Percentiles rank a stretch among this genome's conserved stretches.
These are phyloP conservation scores for Stegodyphus mimosarum DNA, from an alignment of 1,140 invertebrate species.

Conservation along the genomic window DNA sequence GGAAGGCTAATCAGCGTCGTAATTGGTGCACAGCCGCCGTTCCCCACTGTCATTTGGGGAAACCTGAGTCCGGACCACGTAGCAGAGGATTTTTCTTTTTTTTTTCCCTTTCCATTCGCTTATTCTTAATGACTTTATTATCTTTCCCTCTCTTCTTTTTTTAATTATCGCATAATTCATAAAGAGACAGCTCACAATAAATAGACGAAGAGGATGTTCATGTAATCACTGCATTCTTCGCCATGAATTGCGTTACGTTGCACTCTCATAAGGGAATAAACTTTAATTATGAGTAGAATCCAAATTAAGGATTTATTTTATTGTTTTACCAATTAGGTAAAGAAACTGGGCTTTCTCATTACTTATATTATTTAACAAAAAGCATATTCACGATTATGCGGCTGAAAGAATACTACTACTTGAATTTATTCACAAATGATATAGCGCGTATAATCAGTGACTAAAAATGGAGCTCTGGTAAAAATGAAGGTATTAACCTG, in stretches of 20 bases:
- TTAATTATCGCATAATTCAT: slow-evolving; percentile 11
- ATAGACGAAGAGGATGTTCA: slow-evolving; percentile 30
- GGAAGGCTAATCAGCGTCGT: slow-evolving; percentile 43
- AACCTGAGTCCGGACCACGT: background rate
- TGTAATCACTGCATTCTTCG: background rate
- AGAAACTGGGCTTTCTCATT: too few species aligned
- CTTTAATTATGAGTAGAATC: too few species aligned
- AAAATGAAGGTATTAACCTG: too few species aligned
- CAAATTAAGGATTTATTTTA: too few species aligned
- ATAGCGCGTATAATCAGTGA: too few species aligned
- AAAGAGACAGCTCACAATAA: slow-evolving; percentile 5
- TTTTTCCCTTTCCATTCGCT: slow-evolving; percentile 8
- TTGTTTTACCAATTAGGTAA: too few species aligned
- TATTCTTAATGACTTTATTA: slow-evolving; percentile 54
- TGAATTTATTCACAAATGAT: too few species aligned
- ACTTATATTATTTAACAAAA: too few species aligned
- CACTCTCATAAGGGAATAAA: too few species aligned
- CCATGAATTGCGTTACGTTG: background rate
- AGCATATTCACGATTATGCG: too few species aligned
- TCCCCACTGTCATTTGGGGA: slow-evolving; percentile 35
- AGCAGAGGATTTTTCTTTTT: background rate
- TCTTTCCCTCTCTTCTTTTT: slow-evolving; percentile 17
- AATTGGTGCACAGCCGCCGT: slow-evolving; percentile 52
- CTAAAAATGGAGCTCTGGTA: too few species aligned
- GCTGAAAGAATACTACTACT: too few species aligned